Conservation (phyloP, 2,797 vertebrate species). For the Tapirus indicus region DNA sequence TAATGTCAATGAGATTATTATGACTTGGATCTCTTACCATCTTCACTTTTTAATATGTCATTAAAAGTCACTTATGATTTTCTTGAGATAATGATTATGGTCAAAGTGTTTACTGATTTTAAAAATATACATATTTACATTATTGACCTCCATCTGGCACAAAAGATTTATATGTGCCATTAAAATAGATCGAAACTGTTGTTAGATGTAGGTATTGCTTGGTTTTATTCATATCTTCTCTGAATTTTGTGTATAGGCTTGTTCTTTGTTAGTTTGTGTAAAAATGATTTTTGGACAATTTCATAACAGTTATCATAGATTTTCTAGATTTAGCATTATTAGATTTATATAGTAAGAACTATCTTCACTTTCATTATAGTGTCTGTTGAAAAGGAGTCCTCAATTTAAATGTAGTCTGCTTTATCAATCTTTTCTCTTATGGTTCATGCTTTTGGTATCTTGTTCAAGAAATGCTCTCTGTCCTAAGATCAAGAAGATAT, state of each 20-base stretch:
- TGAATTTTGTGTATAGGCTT: constrained; percentile 30
- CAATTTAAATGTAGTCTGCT: constrained; percentile 24
- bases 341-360: constrained; percentile 3
- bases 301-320: constrained; percentile 18
- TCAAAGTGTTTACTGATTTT: constrained; percentile 67
- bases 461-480: constrained; percentile 6
- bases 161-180: constrained; percentile 42
- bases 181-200: constrained; percentile 48
- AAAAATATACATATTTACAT: constrained; percentile 59
- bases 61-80: constrained; percentile 59
- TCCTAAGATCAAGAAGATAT: constrained; percentile 28
- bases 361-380: not conserved
- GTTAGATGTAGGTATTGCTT: constrained; percentile 55
- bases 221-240: constrained; percentile 38
- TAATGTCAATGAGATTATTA: constrained; percentile 66
- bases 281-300: constrained; percentile 33
- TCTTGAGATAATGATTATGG: constrained; percentile 45
- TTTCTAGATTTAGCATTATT: constrained; percentile 52
- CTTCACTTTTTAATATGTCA: constrained; percentile 59
- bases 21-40: constrained; percentile 59
- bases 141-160: constrained; percentile 70
- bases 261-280: constrained; percentile 39
- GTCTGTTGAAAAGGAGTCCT: constrained; percentile 23
- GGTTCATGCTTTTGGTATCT: not conserved
- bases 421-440: constrained; percentile 59